Percentiles rank a stretch among this genome's conserved stretches.
Conservation (phyloP, 2,888 invertebrate genomes). For the Cephus runcator region DNA sequence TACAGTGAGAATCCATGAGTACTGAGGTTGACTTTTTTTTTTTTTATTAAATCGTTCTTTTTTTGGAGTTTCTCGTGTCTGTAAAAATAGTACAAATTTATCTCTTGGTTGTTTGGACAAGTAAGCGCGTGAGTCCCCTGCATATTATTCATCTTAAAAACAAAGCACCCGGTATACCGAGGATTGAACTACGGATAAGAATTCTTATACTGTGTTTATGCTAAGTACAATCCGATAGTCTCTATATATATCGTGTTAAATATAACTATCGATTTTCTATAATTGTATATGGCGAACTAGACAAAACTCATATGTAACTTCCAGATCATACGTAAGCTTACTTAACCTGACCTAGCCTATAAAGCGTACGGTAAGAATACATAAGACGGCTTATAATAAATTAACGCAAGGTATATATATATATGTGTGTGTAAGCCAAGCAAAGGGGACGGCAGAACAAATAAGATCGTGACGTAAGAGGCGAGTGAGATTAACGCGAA, state of each 20-base stretch:
- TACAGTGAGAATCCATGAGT: not conserved
- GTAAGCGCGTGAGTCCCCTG: not conserved
- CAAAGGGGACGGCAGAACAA: constrained; percentile 17
- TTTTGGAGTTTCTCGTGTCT: too few relatives aligned
- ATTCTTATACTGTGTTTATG: not conserved
- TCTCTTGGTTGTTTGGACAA: not conserved
- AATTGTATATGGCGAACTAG: not conserved
- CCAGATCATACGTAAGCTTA: not conserved
- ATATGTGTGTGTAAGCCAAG: not conserved
- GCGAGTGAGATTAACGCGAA: constrained; percentile 21
- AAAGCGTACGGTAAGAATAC: not conserved
- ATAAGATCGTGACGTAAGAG: constrained; percentile 25
- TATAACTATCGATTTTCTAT: not conserved
- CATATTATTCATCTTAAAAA: not conserved
- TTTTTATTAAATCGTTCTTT: too few relatives aligned
- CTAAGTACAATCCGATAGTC: not conserved
- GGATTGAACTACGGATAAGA: not conserved
- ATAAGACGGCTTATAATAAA: not conserved
- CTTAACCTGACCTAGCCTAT: not conserved
- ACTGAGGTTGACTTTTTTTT: too few relatives aligned
- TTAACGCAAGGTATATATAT: not conserved
- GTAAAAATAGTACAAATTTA: not conserved
- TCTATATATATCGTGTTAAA: not conserved
- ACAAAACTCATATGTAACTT: not conserved
- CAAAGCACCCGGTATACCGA: not conserved